Base-by-base conservation (phyloP, 2,113 vertebrate genomes). In the Pungitius pungitius region DNA sequence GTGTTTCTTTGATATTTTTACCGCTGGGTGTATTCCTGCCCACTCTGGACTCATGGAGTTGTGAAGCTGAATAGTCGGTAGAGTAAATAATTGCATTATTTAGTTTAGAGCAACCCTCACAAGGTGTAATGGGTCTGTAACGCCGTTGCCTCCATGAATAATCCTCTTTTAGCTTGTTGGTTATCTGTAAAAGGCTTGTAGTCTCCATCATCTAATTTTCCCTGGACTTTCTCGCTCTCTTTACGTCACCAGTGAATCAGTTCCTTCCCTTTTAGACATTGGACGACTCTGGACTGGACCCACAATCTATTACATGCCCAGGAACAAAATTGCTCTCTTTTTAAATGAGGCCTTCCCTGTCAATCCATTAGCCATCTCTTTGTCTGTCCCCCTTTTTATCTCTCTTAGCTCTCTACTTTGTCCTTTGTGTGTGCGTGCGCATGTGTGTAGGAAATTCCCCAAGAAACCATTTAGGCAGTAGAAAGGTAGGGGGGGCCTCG, bases 391-490 rank as follows among this genome's bases (percentile, higher is more conserved):
- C 33, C 52, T 22, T 52, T 74, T 62, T 55, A 27, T 82, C 77
- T 79, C 74, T 71, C 69, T 70, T 68, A 58, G 63, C 78, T 69
- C 80, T 83, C 64, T 45, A 35, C 79, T 26, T 37, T 27, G 30
- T 24, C 27, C 52, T 62, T 22, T 69, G 57, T 67, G 59, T 77
- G 70, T 63, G 43, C 15, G 82, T 75, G 73, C 5, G 26, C 18
- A 20, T 40, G 62, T 75, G 52, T 77, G 84, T 39, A 75, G 79
- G 56, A 85, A 87, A 85, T 89, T 91, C 91, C 90, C 88, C 77
- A 73, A 90, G 88, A 93, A 93, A 92, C 90, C 90, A 92, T 92
- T 92, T 90, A 90, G 85, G 84, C 88, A 47, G 82, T 78, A 87
- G 89, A 90, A 91, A 88, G n/a, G n/a, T 90, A 85, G 89, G 82